A percentile compares a stretch with the other conserved stretches of the same genome.
phyloP scores from a whole-genome alignment of 2,797 vertebrate species.

The Periophthalmus magnuspinnatus region DNA sequence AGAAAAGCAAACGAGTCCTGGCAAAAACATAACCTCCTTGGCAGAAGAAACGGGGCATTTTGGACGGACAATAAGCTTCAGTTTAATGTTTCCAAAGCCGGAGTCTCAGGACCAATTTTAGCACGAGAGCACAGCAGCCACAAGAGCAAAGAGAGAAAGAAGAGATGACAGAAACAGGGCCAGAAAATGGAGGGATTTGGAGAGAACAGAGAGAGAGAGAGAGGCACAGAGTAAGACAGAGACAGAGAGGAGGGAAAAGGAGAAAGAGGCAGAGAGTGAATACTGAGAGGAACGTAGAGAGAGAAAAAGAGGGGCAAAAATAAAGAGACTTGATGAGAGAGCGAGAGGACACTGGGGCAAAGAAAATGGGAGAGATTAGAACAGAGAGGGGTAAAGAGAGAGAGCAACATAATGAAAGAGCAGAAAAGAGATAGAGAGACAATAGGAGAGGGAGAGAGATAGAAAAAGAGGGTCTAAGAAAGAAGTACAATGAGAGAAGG shows the following conservation, averaged over 20 bases:
- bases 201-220: not conserved
- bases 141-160: slow-evolving; percentile 8
- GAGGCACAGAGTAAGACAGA: slow-evolving; percentile 15
- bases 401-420: no score
- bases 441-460: no score
- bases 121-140: slow-evolving; percentile 41
- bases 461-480: no score
- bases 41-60: slow-evolving; percentile 25
- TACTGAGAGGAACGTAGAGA: not conserved
- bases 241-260: slow-evolving; percentile 3
- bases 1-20: not conserved
- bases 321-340: slow-evolving; percentile 36
- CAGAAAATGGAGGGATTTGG: slow-evolving; percentile 17
- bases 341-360: slow-evolving; percentile 15
- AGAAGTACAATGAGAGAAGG: no score
- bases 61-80: slow-evolving; percentile 34
- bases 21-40: slow-evolving; percentile 12
- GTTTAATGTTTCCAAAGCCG: slow-evolving; percentile 48
- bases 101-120: slow-evolving; percentile 51
- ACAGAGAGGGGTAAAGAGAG: no score
- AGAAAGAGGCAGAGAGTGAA: slow-evolving; percentile 14
- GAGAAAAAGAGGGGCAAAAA: slow-evolving; percentile 29
- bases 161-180: slow-evolving; percentile 40
- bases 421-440: no score
- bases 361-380: no score